Conservation (phyloP, 2,113 vertebrate genomes). For the Pangasianodon gigas region DNA sequence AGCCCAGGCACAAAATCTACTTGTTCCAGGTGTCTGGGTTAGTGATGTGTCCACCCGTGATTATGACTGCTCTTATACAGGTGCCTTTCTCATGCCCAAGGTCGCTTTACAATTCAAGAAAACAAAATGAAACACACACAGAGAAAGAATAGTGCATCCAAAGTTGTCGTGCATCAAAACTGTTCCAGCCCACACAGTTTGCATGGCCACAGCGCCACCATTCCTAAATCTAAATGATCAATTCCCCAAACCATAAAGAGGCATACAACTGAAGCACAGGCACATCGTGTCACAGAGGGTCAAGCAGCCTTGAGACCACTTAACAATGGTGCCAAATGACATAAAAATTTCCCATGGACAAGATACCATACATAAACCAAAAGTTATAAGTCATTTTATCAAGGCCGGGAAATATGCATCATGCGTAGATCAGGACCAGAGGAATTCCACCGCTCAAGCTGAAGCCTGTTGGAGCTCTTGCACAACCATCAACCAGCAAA, state of each 20-base stretch:
- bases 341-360: neutral
- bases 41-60: neutral
- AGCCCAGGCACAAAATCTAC: neutral
- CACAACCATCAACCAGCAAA: neutral
- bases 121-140: neutral
- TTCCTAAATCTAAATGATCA: neutral
- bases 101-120: neutral
- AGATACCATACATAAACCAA: neutral
- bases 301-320: neutral
- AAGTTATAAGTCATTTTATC: neutral
- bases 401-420: neutral
- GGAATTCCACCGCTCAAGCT: neutral
- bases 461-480: neutral
- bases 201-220: neutral
- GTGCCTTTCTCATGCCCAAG: neutral
- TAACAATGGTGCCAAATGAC: neutral
- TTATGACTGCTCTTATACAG: neutral
- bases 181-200: neutral
- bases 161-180: neutral
- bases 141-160: neutral
- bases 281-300: neutral
- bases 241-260: neutral
- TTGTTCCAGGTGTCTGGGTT: neutral
- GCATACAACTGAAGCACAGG: neutral
- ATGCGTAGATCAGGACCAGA: neutral